These are phyloP conservation scores for Ametastegia equiseti DNA, from an alignment of 2,888 invertebrate genomes.

Conservation along the genomic window DNA sequence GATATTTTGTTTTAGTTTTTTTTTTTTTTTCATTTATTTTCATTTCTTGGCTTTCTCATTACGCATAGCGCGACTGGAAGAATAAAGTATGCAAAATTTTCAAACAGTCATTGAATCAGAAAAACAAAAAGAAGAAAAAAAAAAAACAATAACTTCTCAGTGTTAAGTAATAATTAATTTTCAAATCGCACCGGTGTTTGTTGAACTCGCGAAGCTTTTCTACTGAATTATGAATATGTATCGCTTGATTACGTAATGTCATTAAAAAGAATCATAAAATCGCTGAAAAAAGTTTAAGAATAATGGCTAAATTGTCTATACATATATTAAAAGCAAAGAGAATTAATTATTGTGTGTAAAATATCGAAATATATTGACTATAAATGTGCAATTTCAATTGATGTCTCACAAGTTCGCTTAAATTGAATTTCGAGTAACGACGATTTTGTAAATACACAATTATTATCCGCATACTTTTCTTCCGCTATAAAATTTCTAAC, in stretches of 20 bases:
- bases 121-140: not conserved
- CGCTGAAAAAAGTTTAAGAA: too few relatives aligned
- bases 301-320: too few relatives aligned
- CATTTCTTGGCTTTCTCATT: not conserved
- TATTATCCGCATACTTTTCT: constrained; percentile 29
- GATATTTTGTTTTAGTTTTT: not conserved
- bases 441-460: constrained; percentile 31
- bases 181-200: not conserved
- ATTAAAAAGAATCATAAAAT: too few relatives aligned
- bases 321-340: too few relatives aligned
- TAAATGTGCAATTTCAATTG: not conserved
- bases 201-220: constrained; percentile 8
- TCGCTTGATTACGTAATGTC: too few relatives aligned
- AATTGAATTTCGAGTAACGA: constrained; percentile 4
- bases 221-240: too few relatives aligned
- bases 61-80: not conserved
- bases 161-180: not conserved
- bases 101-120: not conserved
- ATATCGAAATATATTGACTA: too few relatives aligned
- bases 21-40: not conserved
- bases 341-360: too few relatives aligned
- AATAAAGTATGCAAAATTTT: not conserved
- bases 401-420: not conserved
- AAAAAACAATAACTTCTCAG: not conserved
- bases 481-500: not conserved